Base-by-base conservation (phyloP, 2,888 invertebrate species). In the Cremastinae sp. region DNA sequence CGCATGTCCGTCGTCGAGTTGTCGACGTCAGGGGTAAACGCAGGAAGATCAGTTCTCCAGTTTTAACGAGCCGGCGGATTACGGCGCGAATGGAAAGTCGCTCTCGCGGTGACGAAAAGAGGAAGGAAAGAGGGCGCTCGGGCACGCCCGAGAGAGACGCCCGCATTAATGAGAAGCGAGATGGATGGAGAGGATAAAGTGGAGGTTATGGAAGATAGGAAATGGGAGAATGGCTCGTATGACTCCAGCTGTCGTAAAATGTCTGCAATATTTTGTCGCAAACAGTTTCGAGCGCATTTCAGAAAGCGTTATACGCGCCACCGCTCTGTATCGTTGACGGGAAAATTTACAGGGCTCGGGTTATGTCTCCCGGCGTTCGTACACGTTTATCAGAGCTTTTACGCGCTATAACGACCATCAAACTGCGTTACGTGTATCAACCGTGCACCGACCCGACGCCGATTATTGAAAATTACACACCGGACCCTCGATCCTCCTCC, bases 231-330 rank as follows among this genome's bases (percentile, higher is more conserved):
- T 58, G 22, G 72, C 75, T 75, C 75, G 71, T 76, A 68, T 74
- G 79, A 80, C 79, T 80, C 78, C 70, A 72, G 69, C 75, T 70
- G 74, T 79, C 81, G 68, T 75, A 72, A 72, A 72, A 72, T 68
- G 62, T 47, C 61, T 41, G 62, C 66, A 68, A 68, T 75, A 72
- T 75, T 72, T 75, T 72, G 72, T 58, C 54, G 51, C 68, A 51
- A 72, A 58, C 62, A 56, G 72, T 75, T 75, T 75, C 43, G 62
- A 68, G 36, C 62, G 58, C 56, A 49, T 72, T 68, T 62, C 38
- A 47, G 36, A 66, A 53, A 51, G 58, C 51, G 65, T 51, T 41
- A 64, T 28, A 65, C 49, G n/a, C 45, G 65, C 58, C n/a, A 56
- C 41, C 66, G 45, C 45, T 20, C 34, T 10, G 54, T 18, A 38